Base-by-base conservation (phyloP, 92 coral and sea anemone species). In the Epizoanthus scotinus region DNA sequence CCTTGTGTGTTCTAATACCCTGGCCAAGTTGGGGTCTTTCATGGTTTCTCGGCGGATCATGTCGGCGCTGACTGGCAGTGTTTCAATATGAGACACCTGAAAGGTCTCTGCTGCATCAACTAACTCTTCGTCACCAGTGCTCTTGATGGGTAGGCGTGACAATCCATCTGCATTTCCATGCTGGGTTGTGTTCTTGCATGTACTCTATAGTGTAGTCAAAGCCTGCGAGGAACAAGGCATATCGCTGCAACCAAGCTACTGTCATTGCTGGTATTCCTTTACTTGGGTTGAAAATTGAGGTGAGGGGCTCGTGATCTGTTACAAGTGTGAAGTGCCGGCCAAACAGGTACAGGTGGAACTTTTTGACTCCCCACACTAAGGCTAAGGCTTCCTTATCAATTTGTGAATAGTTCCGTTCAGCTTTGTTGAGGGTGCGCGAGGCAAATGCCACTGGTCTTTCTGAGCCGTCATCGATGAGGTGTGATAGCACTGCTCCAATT, bases 261-360 rank as follows among this genome's bases (percentile, higher is more conserved):
- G 84, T 88, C 89, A 88, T 85, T 15, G 89, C 84, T 13, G 89
- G 86, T 28, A 88, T 82, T 56, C 89, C 84, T 78, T 85, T 88
- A 36, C 75, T 53, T 62, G 89, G 86, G 61, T 79, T 83, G 79
- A 88, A 85, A n/a, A 85, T 85, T 56, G 70, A 77, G 70, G 82
- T 77, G 36, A 77, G 70, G 17, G 82, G 82, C 40, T 77, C 40
- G 28, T 77, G 82, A 29, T 77, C 82, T 15, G 82, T 77, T 53
- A 77, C 3, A 12, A 77, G 50, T 17, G 70, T 77, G n/a, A 77
- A 77, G 40, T 56, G 70, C 14, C 82, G 47, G 40, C 82, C 82
- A 60, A 57, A 57, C 3, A 77, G 21, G 52, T 77, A 77, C 60
- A 14, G 15, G 63, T 42, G 54, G 28, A 34, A 73, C 54, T 19